Percentiles rank a stretch among this genome's conserved stretches.
phyloP scores from a whole-genome alignment of 2,797 vertebrate species.

The Enteromius treurensis region DNA sequence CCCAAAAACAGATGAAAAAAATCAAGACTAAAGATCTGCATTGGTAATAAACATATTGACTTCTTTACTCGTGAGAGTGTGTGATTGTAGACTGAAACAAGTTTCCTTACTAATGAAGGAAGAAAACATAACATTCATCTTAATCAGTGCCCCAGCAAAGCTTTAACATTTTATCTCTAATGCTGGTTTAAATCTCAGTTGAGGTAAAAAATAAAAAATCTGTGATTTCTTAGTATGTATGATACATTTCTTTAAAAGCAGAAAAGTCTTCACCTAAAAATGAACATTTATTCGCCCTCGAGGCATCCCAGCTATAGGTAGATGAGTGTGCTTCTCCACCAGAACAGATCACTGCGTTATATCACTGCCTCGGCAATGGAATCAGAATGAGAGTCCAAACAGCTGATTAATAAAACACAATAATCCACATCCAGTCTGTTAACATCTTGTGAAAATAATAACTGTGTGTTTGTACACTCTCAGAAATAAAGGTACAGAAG shows the following conservation, averaged over 20 bases:
- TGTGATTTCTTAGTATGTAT: background rate
- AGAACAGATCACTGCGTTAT: background rate
- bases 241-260: background rate
- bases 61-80: background rate
- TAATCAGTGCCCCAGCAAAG: background rate
- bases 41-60: constrained; percentile 14
- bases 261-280: background rate
- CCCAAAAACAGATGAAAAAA: background rate
- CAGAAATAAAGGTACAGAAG: too few species aligned
- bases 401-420: background rate
- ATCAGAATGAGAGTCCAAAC: background rate
- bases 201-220: background rate
- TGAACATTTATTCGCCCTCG: background rate
- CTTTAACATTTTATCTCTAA: background rate
- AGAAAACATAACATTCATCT: background rate
- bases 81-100: background rate
- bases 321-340: background rate
- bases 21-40: background rate
- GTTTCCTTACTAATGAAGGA: background rate
- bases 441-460: background rate
- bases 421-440: background rate
- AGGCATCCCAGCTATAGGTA: background rate
- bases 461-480: too few species aligned
- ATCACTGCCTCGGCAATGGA: background rate
- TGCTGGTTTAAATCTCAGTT: background rate